phyloP scores from a whole-genome alignment of 1,140 invertebrate genomes.

The Oncopodura yosiiana region DNA sequence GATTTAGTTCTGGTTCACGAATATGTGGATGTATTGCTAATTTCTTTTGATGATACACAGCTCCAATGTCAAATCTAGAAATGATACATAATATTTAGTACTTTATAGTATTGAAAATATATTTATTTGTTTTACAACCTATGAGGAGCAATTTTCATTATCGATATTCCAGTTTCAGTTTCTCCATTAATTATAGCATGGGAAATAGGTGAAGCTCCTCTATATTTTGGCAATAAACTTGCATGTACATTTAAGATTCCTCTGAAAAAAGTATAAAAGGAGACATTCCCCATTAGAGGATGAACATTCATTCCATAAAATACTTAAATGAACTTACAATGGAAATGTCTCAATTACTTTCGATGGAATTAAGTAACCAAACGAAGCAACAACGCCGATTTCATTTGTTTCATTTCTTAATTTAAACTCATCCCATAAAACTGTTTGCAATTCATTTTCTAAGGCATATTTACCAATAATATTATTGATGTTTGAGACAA shows the following conservation, averaged over 20 bases:
- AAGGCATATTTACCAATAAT: constrained; percentile 31
- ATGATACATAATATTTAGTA: constrained; percentile 24
- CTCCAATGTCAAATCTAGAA: constrained; percentile 71
- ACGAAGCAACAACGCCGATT: constrained; percentile 37
- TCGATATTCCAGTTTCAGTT: constrained; percentile 65
- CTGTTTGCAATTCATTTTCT: constrained; percentile 9
- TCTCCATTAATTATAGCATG: constrained; percentile 78
- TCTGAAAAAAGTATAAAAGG: constrained; percentile 46
- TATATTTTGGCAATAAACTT: constrained; percentile 81
- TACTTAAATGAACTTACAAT: constrained; percentile 22
- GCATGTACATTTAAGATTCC: constrained; percentile 88
- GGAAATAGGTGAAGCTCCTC: constrained; percentile 79
- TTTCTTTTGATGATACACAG: constrained; percentile 59
- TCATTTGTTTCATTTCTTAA: constrained; percentile 18
- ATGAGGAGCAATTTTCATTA: constrained; percentile 78
- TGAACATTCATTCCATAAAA: not conserved
- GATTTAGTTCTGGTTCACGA: constrained; percentile 55
- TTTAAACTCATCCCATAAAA: constrained; percentile 33
- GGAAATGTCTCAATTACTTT: constrained; percentile 33
- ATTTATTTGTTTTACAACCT: constrained; percentile 43
- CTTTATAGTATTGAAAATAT: not conserved
- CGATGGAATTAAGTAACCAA: constrained; percentile 36
- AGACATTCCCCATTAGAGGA: not conserved
- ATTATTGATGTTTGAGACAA: constrained; percentile 83
- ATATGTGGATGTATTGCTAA: constrained; percentile 52